These are phyloP conservation scores for Drosophila nikananu DNA, from an alignment of 1,140 invertebrate genomes.

Conservation along the genomic window DNA sequence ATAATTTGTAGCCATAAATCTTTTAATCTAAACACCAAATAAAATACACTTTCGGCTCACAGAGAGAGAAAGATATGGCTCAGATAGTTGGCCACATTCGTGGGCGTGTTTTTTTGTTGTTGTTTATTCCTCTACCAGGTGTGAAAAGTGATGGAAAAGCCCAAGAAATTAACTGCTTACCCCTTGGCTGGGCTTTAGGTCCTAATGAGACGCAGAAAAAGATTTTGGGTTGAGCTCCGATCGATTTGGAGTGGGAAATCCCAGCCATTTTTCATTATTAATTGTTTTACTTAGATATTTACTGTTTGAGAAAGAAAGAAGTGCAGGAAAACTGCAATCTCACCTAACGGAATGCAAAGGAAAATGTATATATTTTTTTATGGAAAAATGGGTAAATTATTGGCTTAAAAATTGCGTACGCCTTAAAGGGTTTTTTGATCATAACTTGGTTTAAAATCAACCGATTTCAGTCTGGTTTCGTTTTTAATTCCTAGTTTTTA, in stretches of 20 bases:
- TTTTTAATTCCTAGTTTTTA: no score
- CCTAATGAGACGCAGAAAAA: constrained; percentile 9
- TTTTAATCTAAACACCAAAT: constrained; percentile 82
- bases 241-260: background rate
- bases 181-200: constrained; percentile 5
- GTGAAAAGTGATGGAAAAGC: constrained; percentile 37
- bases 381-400: no score
- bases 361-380: no score
- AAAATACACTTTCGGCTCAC: constrained; percentile 67
- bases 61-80: constrained; percentile 17
- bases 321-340: background rate
- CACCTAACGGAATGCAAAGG: background rate
- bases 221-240: background rate
- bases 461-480: no score
- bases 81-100: constrained; percentile 25
- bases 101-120: constrained; percentile 4
- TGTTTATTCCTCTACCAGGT: constrained; percentile 20
- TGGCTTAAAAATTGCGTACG: no score
- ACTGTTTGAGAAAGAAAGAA: background rate
- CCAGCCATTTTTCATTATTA: constrained; percentile 1
- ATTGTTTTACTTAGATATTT: background rate
- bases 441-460: no score
- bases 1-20: constrained; percentile 84
- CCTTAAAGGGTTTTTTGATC: no score
- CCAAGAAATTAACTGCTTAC: constrained; percentile 12